Conservation (phyloP, 2,888 invertebrate species). For the Microplitis manilae region DNA sequence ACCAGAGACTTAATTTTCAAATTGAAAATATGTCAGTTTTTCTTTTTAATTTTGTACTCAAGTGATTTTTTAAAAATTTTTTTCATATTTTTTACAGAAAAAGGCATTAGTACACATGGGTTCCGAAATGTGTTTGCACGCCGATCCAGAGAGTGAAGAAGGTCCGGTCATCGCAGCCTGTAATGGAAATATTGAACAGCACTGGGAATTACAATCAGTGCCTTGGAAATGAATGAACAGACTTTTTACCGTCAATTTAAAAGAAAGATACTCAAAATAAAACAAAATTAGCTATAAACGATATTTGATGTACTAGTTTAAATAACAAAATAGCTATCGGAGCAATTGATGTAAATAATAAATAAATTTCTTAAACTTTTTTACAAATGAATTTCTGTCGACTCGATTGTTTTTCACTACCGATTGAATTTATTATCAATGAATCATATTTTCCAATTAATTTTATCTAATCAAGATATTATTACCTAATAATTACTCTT, state of each 20-base stretch:
- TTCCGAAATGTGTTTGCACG: slow-evolving; percentile 76
- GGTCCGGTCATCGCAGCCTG: slow-evolving; percentile 77
- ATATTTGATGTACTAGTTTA: background rate
- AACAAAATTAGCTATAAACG: background rate
- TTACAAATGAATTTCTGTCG: too few species aligned
- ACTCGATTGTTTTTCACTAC: too few species aligned
- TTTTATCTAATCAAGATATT: too few species aligned
- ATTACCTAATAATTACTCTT: too few species aligned
- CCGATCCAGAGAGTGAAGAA: slow-evolving; percentile 71
- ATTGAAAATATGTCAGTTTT: slow-evolving; percentile 15
- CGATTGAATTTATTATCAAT: too few species aligned
- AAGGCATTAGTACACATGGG: slow-evolving; percentile 74
- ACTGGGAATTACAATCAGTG: slow-evolving; percentile 80
- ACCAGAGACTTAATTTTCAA: background rate
- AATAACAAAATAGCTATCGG: too few species aligned
- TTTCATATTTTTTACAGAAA: slow-evolving; percentile 62
- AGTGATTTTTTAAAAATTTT: background rate
- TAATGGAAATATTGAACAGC: slow-evolving; percentile 75
- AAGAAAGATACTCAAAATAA: slow-evolving; percentile 12
- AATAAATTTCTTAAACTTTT: too few species aligned
- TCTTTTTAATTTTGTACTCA: slow-evolving; percentile 9
- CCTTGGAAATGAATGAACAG: slow-evolving; percentile 76
- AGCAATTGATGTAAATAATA: too few species aligned
- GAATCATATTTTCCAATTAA: too few species aligned
- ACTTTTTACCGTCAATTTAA: background rate